A percentile compares a stretch with the other conserved stretches of the same genome.
Evolutionary conservation across 64 coral and sea anemone species (phyloP).

Genomic region (Stichodactyla helianthus): DNA sequence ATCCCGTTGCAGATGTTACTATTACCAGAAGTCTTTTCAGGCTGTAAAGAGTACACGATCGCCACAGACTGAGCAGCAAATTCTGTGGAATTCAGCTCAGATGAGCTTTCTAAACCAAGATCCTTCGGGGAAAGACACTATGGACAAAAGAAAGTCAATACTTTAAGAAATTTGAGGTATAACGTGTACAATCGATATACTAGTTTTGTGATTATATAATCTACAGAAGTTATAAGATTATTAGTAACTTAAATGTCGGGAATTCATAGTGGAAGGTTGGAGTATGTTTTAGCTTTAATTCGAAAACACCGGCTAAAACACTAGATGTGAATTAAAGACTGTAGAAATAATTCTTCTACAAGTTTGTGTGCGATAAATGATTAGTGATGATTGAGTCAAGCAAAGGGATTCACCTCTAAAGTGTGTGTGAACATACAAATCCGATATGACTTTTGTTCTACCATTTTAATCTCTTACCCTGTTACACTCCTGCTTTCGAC

Average conservation of each 20-base stretch:
- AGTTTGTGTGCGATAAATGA: too few species aligned
- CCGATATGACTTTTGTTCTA: neutral
- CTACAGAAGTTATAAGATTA: too few species aligned
- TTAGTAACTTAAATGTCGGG: too few species aligned
- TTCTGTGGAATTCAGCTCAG: neutral
- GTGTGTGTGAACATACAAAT: neutral
- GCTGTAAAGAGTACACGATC: slow-evolving; percentile 18
- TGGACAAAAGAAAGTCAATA: neutral
- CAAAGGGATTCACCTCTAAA: too few species aligned
- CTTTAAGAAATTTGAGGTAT: neutral
- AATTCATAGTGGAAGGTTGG: too few species aligned
- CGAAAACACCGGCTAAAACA: too few species aligned
- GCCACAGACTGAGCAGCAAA: neutral
- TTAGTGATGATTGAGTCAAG: too few species aligned
- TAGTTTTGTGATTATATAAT: too few species aligned
- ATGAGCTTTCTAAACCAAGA: neutral
- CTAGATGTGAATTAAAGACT: too few species aligned
- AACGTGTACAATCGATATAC: neutral
- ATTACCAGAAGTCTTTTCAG: slow-evolving; percentile 4
- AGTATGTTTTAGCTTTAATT: too few species aligned
- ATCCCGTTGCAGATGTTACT: neutral
- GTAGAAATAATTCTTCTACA: too few species aligned
- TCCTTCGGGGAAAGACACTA: slow-evolving; percentile 7
- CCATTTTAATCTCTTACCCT: neutral
- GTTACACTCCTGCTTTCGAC: slow-evolving; percentile 12